Evolutionary conservation across 2,888 invertebrate species (phyloP), one percentile per base, ranked within the genome.

Genomic region (Microctonus hyperodae): DNA sequence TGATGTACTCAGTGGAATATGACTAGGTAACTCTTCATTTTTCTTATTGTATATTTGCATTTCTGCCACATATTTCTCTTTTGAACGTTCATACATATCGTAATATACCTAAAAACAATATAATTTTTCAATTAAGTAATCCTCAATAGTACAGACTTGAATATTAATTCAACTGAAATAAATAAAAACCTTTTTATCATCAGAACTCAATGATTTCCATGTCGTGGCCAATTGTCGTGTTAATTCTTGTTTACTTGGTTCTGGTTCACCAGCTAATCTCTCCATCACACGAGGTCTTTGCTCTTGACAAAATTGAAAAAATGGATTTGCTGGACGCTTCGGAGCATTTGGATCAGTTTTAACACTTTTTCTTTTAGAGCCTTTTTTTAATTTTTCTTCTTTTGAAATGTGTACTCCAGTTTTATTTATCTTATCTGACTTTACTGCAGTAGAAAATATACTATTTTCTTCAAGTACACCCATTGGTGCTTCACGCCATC

Each of bases 241-340:
- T 23, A 92, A 86, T 81, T 92, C 92, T 78, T 92, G 91, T 80
- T 92, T 92, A 1, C 89, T 88, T 0, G 91, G 90, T 79, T 92
- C 92, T 0, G 88, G 85, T 65, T 91, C 90, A 11, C 88, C 88
- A 44, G 89, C 87, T 25, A 90, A 84, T 76, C 90, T 88, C 68
- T 90, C 90, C 84, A 91, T 89, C 28, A 92, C 87, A 20, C 91
- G 82, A n/a, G 91, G 91, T 67, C 92, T 85, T 78, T 92, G 92
- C 76, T 92, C 92, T 85, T 92, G 92, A 74, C 92, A 92, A 82
- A 91, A 92, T 84, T 92, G 91, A 78, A 92, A 92, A 83, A 92
- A 92, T 57, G 92, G 92, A 87, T 92, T 92, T 63, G 92, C 91
- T 1, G 92, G 92, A 73, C 92, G 87, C 79, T 92, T 92, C 0